A percentile compares a stretch with the other conserved stretches of the same genome.
Conservation (phyloP, 2,888 invertebrate species). For the Scotopteryx bipunctaria region DNA sequence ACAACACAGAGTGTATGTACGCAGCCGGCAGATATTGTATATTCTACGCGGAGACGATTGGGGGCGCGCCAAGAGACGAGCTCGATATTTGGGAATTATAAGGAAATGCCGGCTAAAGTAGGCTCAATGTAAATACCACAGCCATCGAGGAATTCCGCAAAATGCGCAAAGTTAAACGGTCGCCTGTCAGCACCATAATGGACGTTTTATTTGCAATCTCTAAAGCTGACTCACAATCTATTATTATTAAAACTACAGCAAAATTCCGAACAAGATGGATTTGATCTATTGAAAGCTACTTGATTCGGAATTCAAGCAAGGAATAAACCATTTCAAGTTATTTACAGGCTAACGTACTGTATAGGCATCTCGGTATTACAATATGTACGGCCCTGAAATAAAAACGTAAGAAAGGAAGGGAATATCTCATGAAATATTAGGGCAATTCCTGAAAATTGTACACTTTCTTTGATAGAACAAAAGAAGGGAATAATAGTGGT, state of each 20-base stretch:
- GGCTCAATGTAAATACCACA: conserved; percentile 14
- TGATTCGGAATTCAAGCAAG: no score
- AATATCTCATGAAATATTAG: not conserved
- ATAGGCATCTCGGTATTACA: no score
- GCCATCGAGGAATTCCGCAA: conserved; percentile 1
- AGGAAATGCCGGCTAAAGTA: conserved; percentile 13
- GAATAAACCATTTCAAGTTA: no score
- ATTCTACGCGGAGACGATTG: conserved; percentile 12
- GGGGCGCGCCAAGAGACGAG: conserved; percentile 21
- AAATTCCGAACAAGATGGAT: no score
- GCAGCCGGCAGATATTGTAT: not conserved
- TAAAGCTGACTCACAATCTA: no score
- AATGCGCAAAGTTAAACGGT: not conserved
- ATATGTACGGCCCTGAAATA: no score
- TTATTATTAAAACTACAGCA: no score
- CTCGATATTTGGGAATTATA: conserved; percentile 27
- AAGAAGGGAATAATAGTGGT: conserved; percentile 8
- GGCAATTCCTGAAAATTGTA: not conserved
- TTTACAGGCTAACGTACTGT: no score
- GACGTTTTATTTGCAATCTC: not conserved
- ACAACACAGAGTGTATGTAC: not conserved
- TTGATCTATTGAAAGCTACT: no score
- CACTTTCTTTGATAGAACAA: conserved; percentile 10
- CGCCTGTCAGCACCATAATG: not conserved
- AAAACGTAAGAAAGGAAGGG: not conserved